phyloP scores from a whole-genome alignment of 2,888 invertebrate species.

The Parascotia fuliginaria region DNA sequence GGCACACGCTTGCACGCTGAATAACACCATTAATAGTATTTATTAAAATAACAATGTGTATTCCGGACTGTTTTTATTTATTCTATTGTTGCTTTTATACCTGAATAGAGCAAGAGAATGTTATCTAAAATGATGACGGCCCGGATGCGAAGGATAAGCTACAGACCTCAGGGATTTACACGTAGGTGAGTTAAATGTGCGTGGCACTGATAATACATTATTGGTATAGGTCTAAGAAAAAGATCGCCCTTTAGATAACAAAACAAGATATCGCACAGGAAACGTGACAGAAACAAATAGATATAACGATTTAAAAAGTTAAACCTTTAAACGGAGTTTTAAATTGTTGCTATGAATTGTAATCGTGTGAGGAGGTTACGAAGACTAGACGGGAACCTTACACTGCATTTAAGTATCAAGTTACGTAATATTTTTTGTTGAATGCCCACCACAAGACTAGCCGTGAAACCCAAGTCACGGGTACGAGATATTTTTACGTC shows the following conservation, averaged over 20 bases:
- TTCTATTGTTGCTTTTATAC: slow-evolving; percentile 55
- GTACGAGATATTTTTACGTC: slow-evolving; percentile 66
- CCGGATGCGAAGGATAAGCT: slow-evolving; percentile 74
- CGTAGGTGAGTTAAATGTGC: slow-evolving; percentile 62
- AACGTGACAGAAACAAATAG: slow-evolving; percentile 45
- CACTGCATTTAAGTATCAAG: slow-evolving; percentile 64
- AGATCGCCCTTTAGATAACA: slow-evolving; percentile 67
- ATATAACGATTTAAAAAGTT: slow-evolving; percentile 6
- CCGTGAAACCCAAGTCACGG: slow-evolving; percentile 67
- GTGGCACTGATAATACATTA: slow-evolving; percentile 69
- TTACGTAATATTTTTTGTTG: slow-evolving; percentile 67
- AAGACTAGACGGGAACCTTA: slow-evolving; percentile 76
- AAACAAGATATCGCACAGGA: slow-evolving; percentile 59
- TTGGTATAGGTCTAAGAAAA: slow-evolving; percentile 75
- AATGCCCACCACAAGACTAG: slow-evolving; percentile 70
- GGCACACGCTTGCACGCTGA: slow-evolving; percentile 62
- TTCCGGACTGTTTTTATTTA: slow-evolving; percentile 38
- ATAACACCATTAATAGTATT: slow-evolving; percentile 75
- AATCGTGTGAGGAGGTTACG: slow-evolving; percentile 64
- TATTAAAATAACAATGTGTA: slow-evolving; percentile 80
- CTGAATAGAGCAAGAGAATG: slow-evolving; percentile 53
- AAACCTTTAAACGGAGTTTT: background rate
- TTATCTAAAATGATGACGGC: slow-evolving; percentile 52
- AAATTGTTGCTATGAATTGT: slow-evolving; percentile 14
- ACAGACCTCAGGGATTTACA: slow-evolving; percentile 64